Percentiles rank a stretch among this genome's conserved stretches.
phyloP scores from a whole-genome alignment of 2,888 invertebrate genomes.

The Aspidiotus destructor region DNA sequence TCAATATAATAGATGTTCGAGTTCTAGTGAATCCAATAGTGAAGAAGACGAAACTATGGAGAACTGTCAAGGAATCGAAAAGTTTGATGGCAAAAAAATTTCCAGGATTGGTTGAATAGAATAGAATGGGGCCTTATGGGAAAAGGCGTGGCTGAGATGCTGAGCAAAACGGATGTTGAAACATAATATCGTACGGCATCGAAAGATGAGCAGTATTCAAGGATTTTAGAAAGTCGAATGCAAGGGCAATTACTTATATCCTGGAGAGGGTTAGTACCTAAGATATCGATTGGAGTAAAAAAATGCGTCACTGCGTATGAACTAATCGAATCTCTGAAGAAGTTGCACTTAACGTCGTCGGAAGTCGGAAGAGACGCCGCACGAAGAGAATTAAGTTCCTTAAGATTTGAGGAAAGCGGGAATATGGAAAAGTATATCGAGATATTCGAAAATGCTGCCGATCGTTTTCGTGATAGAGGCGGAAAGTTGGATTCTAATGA shows the following conservation, averaged over 20 bases:
- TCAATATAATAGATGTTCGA: no score
- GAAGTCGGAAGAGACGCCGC: neutral
- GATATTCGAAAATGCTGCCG: neutral
- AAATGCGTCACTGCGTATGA: neutral
- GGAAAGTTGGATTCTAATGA: neutral
- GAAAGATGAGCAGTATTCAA: neutral
- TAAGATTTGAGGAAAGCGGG: neutral
- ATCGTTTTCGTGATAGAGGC: neutral
- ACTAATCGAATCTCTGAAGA: neutral
- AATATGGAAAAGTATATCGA: conserved; percentile 1
- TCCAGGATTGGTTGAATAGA: neutral
- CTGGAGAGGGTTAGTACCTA: neutral
- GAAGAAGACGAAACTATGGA: no score
- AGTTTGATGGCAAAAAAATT: neutral
- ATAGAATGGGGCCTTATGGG: neutral
- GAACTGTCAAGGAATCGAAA: neutral
- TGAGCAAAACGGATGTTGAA: neutral
- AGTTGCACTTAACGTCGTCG: neutral
- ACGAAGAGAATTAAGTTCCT: neutral
- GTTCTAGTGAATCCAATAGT: no score
- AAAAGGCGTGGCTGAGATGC: neutral
- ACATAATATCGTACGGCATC: neutral
- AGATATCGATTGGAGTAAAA: neutral
- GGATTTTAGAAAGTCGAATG: neutral
- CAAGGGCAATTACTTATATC: neutral